Evolutionary conservation across 2,797 vertebrate species (phyloP), one percentile per base, ranked within the genome.

Genomic region (Ara ararauna): DNA sequence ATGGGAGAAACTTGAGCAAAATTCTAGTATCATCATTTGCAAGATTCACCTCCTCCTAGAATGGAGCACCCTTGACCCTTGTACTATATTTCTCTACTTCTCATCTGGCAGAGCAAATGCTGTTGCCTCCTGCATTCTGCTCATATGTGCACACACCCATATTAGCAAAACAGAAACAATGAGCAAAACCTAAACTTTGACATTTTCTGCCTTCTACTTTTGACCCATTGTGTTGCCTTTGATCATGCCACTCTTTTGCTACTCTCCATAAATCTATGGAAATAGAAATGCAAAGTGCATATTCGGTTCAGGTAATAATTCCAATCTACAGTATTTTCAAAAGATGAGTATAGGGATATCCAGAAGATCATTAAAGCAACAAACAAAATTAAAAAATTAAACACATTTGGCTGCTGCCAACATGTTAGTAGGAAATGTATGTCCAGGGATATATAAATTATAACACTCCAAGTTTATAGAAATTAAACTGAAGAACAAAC

Each of bases 71-170:
- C 34, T 7, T 45, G 38, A 47, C 53, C 29, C 9, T 44, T 44
- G 16, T 44, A 64, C 20, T 70, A 58, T 36, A 54, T 48, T 50
- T 30, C 54, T 81, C 70, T 68, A 5, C 4, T 61, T 79, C 45
- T 72, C 42, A 42, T 34, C 36, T 70, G 36, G 36, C 40, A 64
- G 7, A 81, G 40, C 29, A 81, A 90, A 50, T 21, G 45, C 45
- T 34, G 18, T 45, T 56, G 54, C 40, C 40, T 77, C 56, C 61
- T 65, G 38, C 3, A 1, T 51, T 50, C 47, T 62, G 42, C 51
- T 75, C 30, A 12, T 34, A 47, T 5, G 20, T 1, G 1, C 44
- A n/a, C 9, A 6, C 1, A 0, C 10, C 15, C 56, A 9, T 32
- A 47, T 36, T 32, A 89, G 67, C 75, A 62, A 86, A 86, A 67